Evolutionary conservation across 2,888 invertebrate species (phyloP).

Genomic region (Calliphora vomitoria): DNA sequence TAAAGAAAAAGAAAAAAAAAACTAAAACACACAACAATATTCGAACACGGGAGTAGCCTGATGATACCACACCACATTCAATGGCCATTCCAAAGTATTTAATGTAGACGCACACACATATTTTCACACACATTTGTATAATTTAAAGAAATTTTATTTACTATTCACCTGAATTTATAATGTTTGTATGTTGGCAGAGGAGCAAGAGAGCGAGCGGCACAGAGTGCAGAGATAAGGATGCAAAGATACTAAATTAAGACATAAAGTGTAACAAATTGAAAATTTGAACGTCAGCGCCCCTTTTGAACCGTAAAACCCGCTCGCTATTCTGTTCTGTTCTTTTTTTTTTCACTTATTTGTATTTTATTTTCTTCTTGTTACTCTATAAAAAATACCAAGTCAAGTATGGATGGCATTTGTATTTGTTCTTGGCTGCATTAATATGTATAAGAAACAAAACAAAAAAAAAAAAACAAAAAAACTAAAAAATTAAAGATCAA

Average conservation of each 20-base stretch:
- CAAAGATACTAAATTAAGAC: slow-evolving; percentile 79
- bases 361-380: neutral
- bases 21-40: slow-evolving; percentile 21
- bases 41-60: neutral
- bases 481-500: slow-evolving; percentile 20
- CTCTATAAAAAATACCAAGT: slow-evolving; percentile 19
- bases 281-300: slow-evolving; percentile 79
- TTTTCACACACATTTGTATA: slow-evolving; percentile 54
- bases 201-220: slow-evolving; percentile 20
- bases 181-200: neutral
- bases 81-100: slow-evolving; percentile 36
- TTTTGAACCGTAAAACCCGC: slow-evolving; percentile 65
- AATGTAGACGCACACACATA: slow-evolving; percentile 33
- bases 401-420: slow-evolving; percentile 15
- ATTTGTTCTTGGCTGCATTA: slow-evolving; percentile 20
- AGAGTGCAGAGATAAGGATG: slow-evolving; percentile 57
- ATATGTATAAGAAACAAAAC: neutral
- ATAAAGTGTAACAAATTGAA: slow-evolving; percentile 83
- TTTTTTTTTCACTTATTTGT: slow-evolving; percentile 26
- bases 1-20: slow-evolving; percentile 63
- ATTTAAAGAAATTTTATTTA: slow-evolving; percentile 17
- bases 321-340: slow-evolving; percentile 20
- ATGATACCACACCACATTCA: slow-evolving; percentile 41
- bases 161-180: slow-evolving; percentile 60
- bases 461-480: neutral